phyloP scores from a whole-genome alignment of 2,797 vertebrate species.

The Eremophila alpestris region DNA sequence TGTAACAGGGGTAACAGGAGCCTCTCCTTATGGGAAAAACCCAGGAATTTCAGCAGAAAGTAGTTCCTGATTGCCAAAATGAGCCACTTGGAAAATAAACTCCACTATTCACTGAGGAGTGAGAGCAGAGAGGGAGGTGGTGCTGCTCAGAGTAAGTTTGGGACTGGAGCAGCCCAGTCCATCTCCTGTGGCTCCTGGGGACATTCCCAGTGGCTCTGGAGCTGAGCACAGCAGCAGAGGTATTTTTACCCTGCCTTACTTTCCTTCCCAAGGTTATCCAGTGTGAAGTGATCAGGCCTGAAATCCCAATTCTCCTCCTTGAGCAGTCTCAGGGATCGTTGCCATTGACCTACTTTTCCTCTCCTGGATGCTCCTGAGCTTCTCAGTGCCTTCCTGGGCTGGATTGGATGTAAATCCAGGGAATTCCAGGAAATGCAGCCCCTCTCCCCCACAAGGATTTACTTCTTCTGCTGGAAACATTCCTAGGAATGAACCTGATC shows the following conservation, averaged over 20 bases:
- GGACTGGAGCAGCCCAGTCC: background rate
- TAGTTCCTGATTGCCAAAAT: background rate
- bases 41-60: background rate
- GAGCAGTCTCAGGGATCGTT: slow-evolving; percentile 1
- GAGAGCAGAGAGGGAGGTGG: background rate
- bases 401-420: background rate
- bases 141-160: background rate
- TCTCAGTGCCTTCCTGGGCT: background rate
- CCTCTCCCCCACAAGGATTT: background rate
- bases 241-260: background rate
- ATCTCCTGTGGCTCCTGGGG: background rate
- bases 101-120: background rate
- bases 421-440: background rate
- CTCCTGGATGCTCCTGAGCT: background rate
- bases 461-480: background rate
- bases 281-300: slow-evolving; percentile 11
- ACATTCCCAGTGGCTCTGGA: background rate
- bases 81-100: background rate
- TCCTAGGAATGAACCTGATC: background rate
- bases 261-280: slow-evolving; percentile 8
- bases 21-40: background rate
- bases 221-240: background rate
- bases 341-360: slow-evolving; percentile 43
- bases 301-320: slow-evolving; percentile 12
- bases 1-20: background rate